Evolutionary conservation across 2,888 invertebrate genomes (phyloP).

Genomic region (Epistrophe eligans): DNA sequence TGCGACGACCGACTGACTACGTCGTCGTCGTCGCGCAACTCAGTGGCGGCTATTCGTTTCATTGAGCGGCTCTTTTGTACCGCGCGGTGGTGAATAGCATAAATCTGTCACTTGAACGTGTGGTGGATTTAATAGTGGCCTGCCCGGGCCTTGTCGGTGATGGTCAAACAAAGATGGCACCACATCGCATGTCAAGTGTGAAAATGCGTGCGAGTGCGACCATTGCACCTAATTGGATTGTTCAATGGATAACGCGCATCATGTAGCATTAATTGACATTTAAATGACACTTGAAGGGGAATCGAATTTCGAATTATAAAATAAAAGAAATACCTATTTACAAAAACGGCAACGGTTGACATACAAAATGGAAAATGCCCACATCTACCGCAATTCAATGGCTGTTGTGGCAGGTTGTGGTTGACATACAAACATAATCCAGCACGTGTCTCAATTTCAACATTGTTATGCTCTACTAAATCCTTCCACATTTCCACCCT

Average conservation of each 20-base stretch:
- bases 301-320: slow-evolving; percentile 19
- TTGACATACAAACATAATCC: slow-evolving; percentile 44
- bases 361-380: slow-evolving; percentile 32
- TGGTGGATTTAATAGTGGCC: slow-evolving; percentile 74
- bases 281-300: slow-evolving; percentile 48
- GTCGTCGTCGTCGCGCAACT: slow-evolving; percentile 28
- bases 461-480: slow-evolving; percentile 45
- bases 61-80: slow-evolving; percentile 68
- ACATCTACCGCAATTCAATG: slow-evolving; percentile 49
- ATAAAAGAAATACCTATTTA: not conserved
- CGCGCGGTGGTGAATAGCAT: slow-evolving; percentile 64
- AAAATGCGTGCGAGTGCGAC: slow-evolving; percentile 73
- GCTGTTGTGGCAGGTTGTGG: slow-evolving; percentile 60
- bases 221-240: slow-evolving; percentile 65
- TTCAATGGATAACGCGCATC: slow-evolving; percentile 58
- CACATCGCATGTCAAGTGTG: slow-evolving; percentile 70
- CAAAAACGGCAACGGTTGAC: not conserved
- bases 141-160: slow-evolving; percentile 11
- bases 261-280: slow-evolving; percentile 69
- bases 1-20: not conserved
- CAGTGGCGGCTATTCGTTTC: slow-evolving; percentile 61
- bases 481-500: slow-evolving; percentile 42
- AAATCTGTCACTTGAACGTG: slow-evolving; percentile 74
- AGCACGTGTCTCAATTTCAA: slow-evolving; percentile 18
- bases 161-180: slow-evolving; percentile 71